Base-by-base conservation (phyloP, 2,797 vertebrate genomes). In the Emys orbicularis region DNA sequence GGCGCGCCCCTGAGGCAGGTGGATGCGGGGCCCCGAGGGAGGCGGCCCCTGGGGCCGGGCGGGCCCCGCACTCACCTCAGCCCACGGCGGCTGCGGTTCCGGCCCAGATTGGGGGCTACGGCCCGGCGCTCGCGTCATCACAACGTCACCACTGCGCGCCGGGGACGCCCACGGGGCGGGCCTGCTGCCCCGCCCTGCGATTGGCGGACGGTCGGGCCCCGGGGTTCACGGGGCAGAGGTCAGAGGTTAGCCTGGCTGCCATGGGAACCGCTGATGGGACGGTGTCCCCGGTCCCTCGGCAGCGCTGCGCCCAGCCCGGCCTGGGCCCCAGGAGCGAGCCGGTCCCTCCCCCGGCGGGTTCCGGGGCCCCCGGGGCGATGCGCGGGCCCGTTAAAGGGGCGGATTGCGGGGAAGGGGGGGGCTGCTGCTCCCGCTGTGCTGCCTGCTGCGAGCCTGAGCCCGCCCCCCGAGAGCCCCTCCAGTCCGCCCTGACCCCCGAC, bases 51-150 rank as follows among this genome's bases (percentile, higher is more conserved):
- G 23, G 27, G 25, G 2, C 13, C 47, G 18, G 3, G 61, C 84
- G 21, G 16, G 10, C 4, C 88, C 88, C 90, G 10, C 49, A 96
- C 95, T 96, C 95, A 96, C 95, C 95, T 95, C 37, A 41, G 25
- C 90, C 93, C 88, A 7, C 41, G 6, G 72, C 25, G 41, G 72
- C 72, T 29, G 41, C 41, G 27, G 72, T 88, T 92, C 81, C 94
- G 54, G 77, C 88, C 89, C 65, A 68, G n/a, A n/a, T 65, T 54
- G 34, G 65, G 65, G 65, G 19, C 65, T 37, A 9, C 87, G 53
- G 31, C 68, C 31, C 90, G 44, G 86, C 88, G 2, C 90, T 16
- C 92, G 61, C 94, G 92, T 94, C 86, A 31, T 10, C n/a, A 54
- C 88, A 88, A 72, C 88, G 95, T 95, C 95, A 96, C 92, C 86